These are phyloP conservation scores for Philereme transversata DNA, from an alignment of 2,888 invertebrate species.

Conservation along the genomic window DNA sequence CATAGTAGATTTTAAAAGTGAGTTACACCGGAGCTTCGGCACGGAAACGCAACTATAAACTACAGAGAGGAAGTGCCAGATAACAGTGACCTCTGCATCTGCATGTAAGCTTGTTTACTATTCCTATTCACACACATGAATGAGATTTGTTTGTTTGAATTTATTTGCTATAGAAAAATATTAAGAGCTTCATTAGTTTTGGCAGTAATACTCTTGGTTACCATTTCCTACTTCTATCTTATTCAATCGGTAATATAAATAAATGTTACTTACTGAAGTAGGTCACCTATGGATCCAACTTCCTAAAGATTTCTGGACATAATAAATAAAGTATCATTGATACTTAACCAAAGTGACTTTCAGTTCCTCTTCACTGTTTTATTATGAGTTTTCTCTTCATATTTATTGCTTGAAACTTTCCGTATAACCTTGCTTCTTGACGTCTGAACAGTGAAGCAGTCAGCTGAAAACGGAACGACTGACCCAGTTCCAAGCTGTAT, in stretches of 20 bases:
- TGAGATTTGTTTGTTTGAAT: neutral
- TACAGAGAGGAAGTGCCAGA: conserved; percentile 46
- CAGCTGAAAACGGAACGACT: conserved; percentile 41
- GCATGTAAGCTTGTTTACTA: conserved; percentile 40
- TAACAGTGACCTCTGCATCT: conserved; percentile 40
- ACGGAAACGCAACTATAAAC: conserved; percentile 48
- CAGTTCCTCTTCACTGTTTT: too few species aligned
- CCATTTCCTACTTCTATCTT: too few species aligned
- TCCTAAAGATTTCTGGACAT: too few species aligned
- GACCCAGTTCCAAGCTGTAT: conserved; percentile 46
- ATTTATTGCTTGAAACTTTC: neutral
- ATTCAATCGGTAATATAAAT: too few species aligned
- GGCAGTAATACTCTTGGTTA: too few species aligned
- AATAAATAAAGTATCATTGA: too few species aligned
- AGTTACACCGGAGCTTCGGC: conserved; percentile 2
- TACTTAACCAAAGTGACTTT: too few species aligned
- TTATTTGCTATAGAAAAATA: neutral
- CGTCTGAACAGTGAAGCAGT: conserved; percentile 24
- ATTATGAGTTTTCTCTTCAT: too few species aligned
- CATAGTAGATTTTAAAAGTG: conserved; percentile 15
- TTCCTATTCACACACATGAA: conserved; percentile 8
- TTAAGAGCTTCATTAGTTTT: too few species aligned
- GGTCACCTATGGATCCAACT: too few species aligned
- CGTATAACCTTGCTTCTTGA: conserved; percentile 9
- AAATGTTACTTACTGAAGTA: too few species aligned